Percentiles rank a stretch among this genome's conserved stretches.
These are phyloP conservation scores for Platyura marginata DNA, from an alignment of 1,140 invertebrate genomes.

Conservation along the genomic window DNA sequence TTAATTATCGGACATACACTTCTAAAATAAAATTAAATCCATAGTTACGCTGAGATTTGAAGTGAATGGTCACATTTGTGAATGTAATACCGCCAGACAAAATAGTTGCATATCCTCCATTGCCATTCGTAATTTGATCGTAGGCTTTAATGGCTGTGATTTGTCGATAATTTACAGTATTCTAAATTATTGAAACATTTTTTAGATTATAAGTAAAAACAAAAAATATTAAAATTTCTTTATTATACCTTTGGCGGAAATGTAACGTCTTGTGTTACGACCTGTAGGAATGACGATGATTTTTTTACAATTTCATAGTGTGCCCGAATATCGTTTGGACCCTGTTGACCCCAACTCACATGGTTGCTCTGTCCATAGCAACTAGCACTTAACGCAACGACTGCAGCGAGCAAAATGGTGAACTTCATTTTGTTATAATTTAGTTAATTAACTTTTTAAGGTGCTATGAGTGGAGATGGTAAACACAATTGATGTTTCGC, in stretches of 20 bases:
- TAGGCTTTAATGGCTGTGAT: conserved; percentile 23
- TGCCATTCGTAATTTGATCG: conserved; percentile 22
- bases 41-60: conserved; percentile 22
- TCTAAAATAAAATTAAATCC: conserved; percentile 24
- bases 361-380: conserved; percentile 4
- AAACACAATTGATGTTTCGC: too few relatives aligned
- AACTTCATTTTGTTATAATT: too few relatives aligned
- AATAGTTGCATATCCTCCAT: conserved; percentile 20
- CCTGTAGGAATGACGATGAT: conserved; percentile 12
- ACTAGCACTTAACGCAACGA: too few relatives aligned
- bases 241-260: too few relatives aligned
- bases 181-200: conserved; percentile 8
- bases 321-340: conserved; percentile 5
- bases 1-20: conserved; percentile 20
- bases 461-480: too few relatives aligned
- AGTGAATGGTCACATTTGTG: conserved; percentile 18
- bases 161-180: conserved; percentile 13
- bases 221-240: conserved; percentile 2
- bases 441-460: too few relatives aligned
- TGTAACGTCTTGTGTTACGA: conserved; percentile 10
- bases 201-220: background rate
- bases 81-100: conserved; percentile 25
- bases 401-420: too few relatives aligned
- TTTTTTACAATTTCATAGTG: conserved; percentile 8
- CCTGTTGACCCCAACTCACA: conserved; percentile 4